Base-by-base conservation (phyloP, 1,140 invertebrate genomes). In the Drosophila fuyamai region DNA sequence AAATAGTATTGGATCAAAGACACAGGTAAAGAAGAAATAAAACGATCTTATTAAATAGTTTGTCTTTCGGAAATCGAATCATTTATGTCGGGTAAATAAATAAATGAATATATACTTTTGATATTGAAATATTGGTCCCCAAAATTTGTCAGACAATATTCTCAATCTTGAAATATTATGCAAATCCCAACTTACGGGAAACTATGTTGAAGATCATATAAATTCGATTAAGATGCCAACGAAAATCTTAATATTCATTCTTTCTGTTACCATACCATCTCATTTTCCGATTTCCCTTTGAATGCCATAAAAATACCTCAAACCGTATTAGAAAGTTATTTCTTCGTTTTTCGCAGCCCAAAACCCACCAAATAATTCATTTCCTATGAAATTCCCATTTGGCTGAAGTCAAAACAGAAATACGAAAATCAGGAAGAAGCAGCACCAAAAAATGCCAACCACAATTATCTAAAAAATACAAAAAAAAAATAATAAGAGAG, bases 251-350 rank as follows among this genome's bases (percentile, higher is more conserved):
- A 43, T 16, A 12, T 10, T 5, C 14, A 14, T 16, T 43, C 41
- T 16, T 7, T 14, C 8, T 16, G n/a, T 43, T n/a, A 43, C 14
- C 51, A 54, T 60, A 16, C n/a, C 32, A 38, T 48, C 10, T 16
- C 32, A 32, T 14, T 47, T 29, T 5, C 27, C 35, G 36, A 48
- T 50, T 43, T 47, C 46, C 56, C 61, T 60, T 59, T 18, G 61
- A 60, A 41, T 36, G 56, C 61, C 41, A 46, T 60, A 61, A 54
- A 54, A 65, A 54, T 14, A 63, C 43, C 29, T 44, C 61, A n/a
- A 43, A 35, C 14, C 68, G 29, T 72, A 51, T 72, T 72, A 68
- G 68, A 72, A 72, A 72, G 68, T 72, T 56, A 67, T 68, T 50
- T 13, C 48, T 16, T 43, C 13, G 29, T n/a, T 63, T 61, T 65